Percentiles rank a stretch among this genome's conserved stretches.
Conservation (phyloP, 2,113 vertebrate genomes). For the Cichladusa arquata region DNA sequence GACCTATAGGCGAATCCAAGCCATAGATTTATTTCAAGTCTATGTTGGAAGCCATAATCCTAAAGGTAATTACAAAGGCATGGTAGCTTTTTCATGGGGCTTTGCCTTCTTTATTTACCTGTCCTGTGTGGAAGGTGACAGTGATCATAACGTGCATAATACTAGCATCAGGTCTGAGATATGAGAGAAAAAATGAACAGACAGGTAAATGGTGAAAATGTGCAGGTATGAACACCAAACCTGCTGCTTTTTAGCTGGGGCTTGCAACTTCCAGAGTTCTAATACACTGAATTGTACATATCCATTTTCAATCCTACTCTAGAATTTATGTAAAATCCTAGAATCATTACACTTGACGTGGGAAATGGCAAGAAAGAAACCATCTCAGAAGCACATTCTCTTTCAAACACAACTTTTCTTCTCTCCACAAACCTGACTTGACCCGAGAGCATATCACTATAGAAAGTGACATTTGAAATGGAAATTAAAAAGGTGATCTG, state of each 20-base stretch:
- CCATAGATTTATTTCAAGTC: background rate
- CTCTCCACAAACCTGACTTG: background rate
- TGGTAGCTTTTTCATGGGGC: background rate
- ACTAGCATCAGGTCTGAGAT: background rate
- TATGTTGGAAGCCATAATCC: background rate
- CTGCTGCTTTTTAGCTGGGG: background rate
- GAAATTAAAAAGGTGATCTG: background rate
- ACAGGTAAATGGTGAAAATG: background rate
- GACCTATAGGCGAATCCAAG: background rate
- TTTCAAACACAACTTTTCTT: background rate
- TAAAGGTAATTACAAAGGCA: background rate
- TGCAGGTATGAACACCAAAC: background rate
- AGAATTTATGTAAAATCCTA: background rate
- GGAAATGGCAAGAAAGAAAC: background rate
- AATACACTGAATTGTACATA: background rate
- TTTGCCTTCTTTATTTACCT: background rate
- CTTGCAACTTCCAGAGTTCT: background rate
- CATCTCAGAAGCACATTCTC: background rate
- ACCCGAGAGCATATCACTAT: background rate
- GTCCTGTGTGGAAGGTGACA: background rate
- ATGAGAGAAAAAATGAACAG: background rate
- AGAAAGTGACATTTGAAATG: background rate
- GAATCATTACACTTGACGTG: background rate
- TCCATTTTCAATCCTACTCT: background rate
- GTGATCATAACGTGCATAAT: rapidly evolving